Conservation (phyloP, 2,888 invertebrate species). For the Plagodis dolabraria region DNA sequence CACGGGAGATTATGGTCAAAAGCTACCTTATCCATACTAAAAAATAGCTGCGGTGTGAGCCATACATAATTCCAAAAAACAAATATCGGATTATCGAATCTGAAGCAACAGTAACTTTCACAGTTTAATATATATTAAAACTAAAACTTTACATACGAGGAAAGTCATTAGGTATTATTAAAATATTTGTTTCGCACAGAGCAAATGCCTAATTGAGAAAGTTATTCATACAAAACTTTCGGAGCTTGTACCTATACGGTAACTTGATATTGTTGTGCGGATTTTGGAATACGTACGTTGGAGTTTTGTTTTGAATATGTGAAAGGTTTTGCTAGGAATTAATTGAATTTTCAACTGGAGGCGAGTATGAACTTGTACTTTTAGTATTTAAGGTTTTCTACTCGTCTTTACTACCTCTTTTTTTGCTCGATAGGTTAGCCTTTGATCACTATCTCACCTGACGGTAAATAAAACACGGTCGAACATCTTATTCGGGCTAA, state of each 20-base stretch:
- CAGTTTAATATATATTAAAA: background rate
- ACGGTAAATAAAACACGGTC: too few species aligned
- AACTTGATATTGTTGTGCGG: constrained; percentile 13
- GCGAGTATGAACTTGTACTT: too few species aligned
- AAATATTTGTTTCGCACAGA: constrained; percentile 13
- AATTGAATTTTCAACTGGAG: background rate
- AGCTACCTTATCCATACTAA: too few species aligned
- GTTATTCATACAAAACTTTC: constrained; percentile 6
- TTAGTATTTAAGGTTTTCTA: too few species aligned
- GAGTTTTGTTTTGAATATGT: constrained; percentile 7
- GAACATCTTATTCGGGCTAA: too few species aligned
- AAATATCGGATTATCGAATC: too few species aligned
- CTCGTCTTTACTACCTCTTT: too few species aligned
- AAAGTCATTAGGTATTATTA: constrained; percentile 9
- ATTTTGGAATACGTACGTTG: constrained; percentile 3
- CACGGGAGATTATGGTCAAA: too few species aligned
- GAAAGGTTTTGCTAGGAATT: constrained; percentile 7
- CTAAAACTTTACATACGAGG: background rate
- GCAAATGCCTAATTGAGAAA: constrained; percentile 21
- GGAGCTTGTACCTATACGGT: constrained; percentile 8
- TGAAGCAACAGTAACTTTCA: background rate
- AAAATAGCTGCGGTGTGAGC: too few species aligned
- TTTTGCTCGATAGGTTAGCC: too few species aligned
- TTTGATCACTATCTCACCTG: too few species aligned
- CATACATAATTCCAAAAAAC: too few species aligned